Base-by-base conservation (phyloP, 2,888 invertebrate species). In the Eupithecia centaureata region DNA sequence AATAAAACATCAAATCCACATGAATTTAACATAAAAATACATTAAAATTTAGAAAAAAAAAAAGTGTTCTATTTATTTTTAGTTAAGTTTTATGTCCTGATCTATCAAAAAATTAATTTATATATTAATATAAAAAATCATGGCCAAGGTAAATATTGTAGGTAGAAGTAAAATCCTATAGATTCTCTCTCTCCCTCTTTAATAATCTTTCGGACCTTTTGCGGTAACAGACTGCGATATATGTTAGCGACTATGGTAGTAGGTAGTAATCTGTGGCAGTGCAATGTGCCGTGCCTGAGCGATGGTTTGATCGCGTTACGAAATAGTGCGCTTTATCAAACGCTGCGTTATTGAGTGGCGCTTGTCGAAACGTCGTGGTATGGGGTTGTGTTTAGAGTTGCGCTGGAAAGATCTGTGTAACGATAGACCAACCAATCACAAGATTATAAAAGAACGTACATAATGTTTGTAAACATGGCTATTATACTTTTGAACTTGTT, bases 241-340 rank as follows among this genome's bases (percentile, higher is more conserved):
- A 52, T 22, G n/a, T n/a, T n/a, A n/a, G n/a, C n/a, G n/a, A 12
- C 58, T n/a, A 25, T 47, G 28, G 33, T 54, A 60, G 66, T 57
- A 63, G 61, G 22, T 42, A 47, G 63, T 63, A 61, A 64, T 63
- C 66, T 70, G 63, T 38, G 66, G 38, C 63, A 51, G 70, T 66
- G 70, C 71, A 71, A 73, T 73, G 71, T 71, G 70, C 71, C 73
- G 66, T 68, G 66, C 64, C 72, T 78, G 80, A 84, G 69, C 68
- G 75, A 75, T 84, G 74, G 76, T 70, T 76, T 81, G 77, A 83
- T 83, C 80, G 76, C 71, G 73, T 77, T 77, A 70, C 77, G 78
- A 77, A 83, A 84, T 84, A 81, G 82, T 77, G 75, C 78, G 76
- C 77, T 84, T 77, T 69, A 82, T 84, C 83, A 83, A 79, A 76